A percentile compares a stretch with the other conserved stretches of the same genome.
phyloP scores from a whole-genome alignment of 2,797 vertebrate genomes.

The Menidia menidia region DNA sequence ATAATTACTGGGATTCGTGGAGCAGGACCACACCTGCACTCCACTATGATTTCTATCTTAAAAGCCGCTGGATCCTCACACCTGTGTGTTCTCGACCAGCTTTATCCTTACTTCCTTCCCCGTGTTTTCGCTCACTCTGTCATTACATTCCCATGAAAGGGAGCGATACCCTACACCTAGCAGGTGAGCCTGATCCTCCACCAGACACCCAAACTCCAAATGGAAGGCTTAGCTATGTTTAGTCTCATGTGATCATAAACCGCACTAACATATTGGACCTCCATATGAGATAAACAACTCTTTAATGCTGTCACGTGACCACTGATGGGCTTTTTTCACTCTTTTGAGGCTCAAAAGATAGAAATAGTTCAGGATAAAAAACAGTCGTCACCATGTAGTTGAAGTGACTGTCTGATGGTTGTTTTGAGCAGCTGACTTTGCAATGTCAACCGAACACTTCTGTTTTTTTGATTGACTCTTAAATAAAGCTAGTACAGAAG shows the following conservation, averaged over 20 bases:
- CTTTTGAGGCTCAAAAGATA: not conserved
- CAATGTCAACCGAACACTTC: no score
- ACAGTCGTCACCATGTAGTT: no score
- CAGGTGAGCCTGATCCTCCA: constrained; percentile 27
- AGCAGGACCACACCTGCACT: constrained; percentile 37
- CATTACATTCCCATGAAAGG: constrained; percentile 16
- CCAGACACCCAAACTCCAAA: not conserved
- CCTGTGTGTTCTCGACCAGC: constrained; percentile 17
- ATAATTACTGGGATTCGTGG: constrained; percentile 15
- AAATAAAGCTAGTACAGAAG: no score
- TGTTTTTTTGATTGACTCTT: no score
- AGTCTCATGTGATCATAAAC: not conserved
- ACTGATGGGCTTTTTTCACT: not conserved
- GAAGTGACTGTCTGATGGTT: no score
- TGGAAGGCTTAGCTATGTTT: not conserved
- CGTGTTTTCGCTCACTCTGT: constrained; percentile 24
- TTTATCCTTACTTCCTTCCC: constrained; percentile 27
- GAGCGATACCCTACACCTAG: constrained; percentile 6
- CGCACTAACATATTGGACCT: not conserved
- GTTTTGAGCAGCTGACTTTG: no score
- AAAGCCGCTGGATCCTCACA: constrained; percentile 14
- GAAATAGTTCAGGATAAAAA: not conserved
- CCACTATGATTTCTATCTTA: constrained; percentile 6
- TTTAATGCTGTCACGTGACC: not conserved
- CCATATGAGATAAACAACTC: not conserved